Percentiles rank a stretch among this genome's conserved stretches.
Evolutionary conservation across 2,888 invertebrate genomes (phyloP).

Genomic region (Drosophila borborema): DNA sequence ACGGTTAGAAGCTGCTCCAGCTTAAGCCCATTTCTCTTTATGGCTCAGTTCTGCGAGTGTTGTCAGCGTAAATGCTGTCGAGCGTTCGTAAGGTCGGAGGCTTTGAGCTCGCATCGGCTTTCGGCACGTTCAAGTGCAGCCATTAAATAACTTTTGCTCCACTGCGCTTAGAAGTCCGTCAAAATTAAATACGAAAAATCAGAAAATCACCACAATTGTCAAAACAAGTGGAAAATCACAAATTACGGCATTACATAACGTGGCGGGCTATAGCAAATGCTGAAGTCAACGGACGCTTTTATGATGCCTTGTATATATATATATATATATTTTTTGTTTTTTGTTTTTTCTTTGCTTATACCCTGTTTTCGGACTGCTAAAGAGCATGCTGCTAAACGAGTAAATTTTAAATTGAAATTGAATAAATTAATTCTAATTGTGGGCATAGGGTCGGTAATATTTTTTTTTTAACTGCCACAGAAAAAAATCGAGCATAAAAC

Average conservation of each 20-base stretch:
- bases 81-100: neutral
- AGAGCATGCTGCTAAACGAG: neutral
- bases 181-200: constrained; percentile 63
- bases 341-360: constrained; percentile 8
- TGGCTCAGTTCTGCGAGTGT: constrained; percentile 18
- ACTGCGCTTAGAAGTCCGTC: constrained; percentile 60
- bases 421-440: neutral
- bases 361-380: neutral
- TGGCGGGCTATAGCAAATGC: constrained; percentile 40
- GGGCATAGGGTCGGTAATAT: too few species aligned
- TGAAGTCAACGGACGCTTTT: constrained; percentile 45
- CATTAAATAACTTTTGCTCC: constrained; percentile 74
- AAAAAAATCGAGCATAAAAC: neutral
- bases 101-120: constrained; percentile 31
- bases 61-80: constrained; percentile 40
- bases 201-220: constrained; percentile 73
- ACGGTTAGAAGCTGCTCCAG: constrained; percentile 6
- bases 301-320: neutral
- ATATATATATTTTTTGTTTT: neutral
- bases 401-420: neutral
- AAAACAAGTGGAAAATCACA: constrained; percentile 77
- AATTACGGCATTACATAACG: constrained; percentile 63
- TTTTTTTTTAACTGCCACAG: neutral
- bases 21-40: constrained; percentile 9
- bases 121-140: constrained; percentile 76